Evolutionary conservation across 1,140 invertebrate species (phyloP), one percentile per base, ranked within the genome.

Genomic region (Microplitis mediator): DNA sequence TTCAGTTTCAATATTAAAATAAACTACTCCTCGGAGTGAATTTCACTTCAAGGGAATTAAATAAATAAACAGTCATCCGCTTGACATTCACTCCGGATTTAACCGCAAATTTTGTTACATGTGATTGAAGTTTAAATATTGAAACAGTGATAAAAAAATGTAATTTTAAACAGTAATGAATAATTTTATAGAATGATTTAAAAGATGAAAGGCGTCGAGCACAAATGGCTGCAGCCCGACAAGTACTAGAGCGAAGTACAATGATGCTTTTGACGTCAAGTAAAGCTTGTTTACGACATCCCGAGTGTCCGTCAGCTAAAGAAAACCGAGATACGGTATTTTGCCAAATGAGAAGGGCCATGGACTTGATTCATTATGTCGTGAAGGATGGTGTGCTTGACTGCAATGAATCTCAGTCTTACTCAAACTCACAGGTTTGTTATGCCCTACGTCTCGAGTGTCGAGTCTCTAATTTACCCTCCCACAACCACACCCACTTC

Each of bases 271-370:
- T 99, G 54, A 98, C 97, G 9, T 97, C 98, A 31, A 98, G 97
- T 74, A 99, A 98, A 91, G 92, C 96, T 8, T 97, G 96, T 81
- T 87, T 99, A 61, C 90, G 97, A 76, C 98, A 99, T 88, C 97
- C 97, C 0, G 97, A 99, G 74, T 96, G 96, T 87, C 90, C 93
- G 64, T 94, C 95, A 36, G 95, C 97, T 0, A 91, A 95, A 72
- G 95, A 98, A 84, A 99, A 98, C 86, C 90, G 98, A 6, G 97
- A 99, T 84, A 98, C 97, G 0, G 97, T 99, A 4, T 97, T 98
- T 87, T 97, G 95, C 81, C 96, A 98, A 87, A 99, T 99, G 94
- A 89, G 97, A 73, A 90, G 97, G 74, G 97, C 97, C 14, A 96
- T 99, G 92, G 97, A 99, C 86, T 90, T 99, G 51, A 97, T 99